Percentiles rank a stretch among this genome's conserved stretches.
Conservation (phyloP, 2,113 vertebrate species). For the Guaruba guarouba region DNA sequence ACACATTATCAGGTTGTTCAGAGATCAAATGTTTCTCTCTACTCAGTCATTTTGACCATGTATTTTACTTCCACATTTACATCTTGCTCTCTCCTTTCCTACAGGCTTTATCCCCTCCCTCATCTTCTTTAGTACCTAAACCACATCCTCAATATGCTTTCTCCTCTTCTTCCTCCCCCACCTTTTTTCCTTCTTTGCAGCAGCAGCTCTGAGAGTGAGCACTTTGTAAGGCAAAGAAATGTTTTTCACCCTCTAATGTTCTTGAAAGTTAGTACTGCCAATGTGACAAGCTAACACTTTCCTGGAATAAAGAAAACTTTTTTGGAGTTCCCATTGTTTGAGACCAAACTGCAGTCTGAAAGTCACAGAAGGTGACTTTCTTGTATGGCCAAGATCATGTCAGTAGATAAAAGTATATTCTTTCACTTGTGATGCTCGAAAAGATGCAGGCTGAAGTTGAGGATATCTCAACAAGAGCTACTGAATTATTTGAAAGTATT, state of each 20-base stretch:
- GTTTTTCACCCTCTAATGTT: background rate
- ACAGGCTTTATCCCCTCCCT: background rate
- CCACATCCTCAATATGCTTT: background rate
- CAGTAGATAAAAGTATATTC: background rate
- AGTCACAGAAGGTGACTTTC: background rate
- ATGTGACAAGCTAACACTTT: background rate
- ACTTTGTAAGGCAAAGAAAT: background rate
- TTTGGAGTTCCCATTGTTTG: background rate
- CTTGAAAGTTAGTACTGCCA: background rate
- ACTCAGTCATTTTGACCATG: background rate
- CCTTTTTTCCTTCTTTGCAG: background rate
- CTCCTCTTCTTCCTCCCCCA: background rate
- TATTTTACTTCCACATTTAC: background rate
- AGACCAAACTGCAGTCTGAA: background rate
- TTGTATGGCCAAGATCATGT: background rate
- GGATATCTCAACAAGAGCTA: background rate
- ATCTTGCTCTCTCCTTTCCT: background rate
- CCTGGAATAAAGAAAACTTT: background rate
- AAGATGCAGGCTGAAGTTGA: background rate
- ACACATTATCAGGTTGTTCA: background rate
- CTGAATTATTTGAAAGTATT: background rate
- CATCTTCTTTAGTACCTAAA: background rate
- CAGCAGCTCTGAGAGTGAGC: background rate
- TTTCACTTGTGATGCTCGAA: background rate
- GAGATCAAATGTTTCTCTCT: background rate